These are phyloP conservation scores for Ancistrus triradiatus DNA, from an alignment of 2,113 vertebrate species.

Conservation along the genomic window DNA sequence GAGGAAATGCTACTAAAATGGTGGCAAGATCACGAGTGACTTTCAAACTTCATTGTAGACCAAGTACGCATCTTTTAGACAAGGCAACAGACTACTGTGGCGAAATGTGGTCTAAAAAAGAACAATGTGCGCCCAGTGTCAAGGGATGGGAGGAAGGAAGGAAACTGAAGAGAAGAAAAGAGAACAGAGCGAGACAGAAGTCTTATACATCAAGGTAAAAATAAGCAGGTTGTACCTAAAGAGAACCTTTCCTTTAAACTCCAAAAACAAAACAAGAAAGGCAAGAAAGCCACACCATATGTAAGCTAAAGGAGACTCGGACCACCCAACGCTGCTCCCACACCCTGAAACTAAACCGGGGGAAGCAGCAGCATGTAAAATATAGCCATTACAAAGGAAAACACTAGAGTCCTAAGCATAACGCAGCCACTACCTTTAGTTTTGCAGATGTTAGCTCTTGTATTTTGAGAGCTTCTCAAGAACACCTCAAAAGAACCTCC, in stretches of 20 bases:
- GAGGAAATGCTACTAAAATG: neutral
- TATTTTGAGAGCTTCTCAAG: slow-evolving; percentile 5
- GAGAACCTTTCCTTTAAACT: slow-evolving; percentile 70
- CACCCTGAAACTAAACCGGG: slow-evolving; percentile 59
- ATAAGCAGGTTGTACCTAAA: slow-evolving; percentile 72
- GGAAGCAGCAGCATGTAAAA: slow-evolving; percentile 41
- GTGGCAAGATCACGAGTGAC: neutral
- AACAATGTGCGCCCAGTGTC: slow-evolving; percentile 30
- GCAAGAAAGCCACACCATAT: slow-evolving; percentile 69
- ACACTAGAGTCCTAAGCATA: slow-evolving; percentile 27
- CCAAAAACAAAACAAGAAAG: slow-evolving; percentile 71
- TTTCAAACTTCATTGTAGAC: slow-evolving; percentile 3
- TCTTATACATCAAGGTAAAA: slow-evolving; percentile 65
- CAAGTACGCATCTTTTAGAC: slow-evolving; percentile 12
- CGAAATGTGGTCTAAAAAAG: slow-evolving; percentile 3
- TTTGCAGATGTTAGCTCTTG: slow-evolving; percentile 7
- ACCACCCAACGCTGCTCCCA: slow-evolving; percentile 74
- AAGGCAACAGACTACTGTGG: slow-evolving; percentile 1
- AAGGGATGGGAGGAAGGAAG: slow-evolving; percentile 16
- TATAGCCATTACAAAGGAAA: slow-evolving; percentile 42
- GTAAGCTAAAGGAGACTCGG: slow-evolving; percentile 68
- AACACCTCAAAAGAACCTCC: slow-evolving; percentile 13
- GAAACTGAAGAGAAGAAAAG: slow-evolving; percentile 24
- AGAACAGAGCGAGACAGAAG: slow-evolving; percentile 61
- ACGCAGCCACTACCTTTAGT: slow-evolving; percentile 32